Conservation (phyloP, 2,888 invertebrate species). For the Elegia similella region DNA sequence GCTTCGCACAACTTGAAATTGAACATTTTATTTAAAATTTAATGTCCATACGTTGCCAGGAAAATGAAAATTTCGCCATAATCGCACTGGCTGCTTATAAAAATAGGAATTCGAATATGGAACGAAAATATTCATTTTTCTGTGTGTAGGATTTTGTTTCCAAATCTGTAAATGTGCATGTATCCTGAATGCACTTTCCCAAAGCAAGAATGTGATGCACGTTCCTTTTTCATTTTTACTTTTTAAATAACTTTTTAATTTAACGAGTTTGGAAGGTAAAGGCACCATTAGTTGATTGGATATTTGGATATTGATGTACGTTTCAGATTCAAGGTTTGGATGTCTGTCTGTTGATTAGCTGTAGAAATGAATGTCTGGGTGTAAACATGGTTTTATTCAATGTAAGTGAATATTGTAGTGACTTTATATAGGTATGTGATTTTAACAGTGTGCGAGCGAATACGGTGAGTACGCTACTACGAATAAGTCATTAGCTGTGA, state of each 20-base stretch:
- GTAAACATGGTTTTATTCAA: background rate
- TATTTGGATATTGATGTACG: slow-evolving; percentile 52
- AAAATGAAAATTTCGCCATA: slow-evolving; percentile 23
- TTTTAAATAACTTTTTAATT: slow-evolving; percentile 46
- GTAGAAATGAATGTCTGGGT: background rate
- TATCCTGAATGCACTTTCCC: slow-evolving; percentile 75
- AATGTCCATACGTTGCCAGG: slow-evolving; percentile 35
- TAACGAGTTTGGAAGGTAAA: slow-evolving; percentile 59
- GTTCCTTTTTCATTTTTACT: slow-evolving; percentile 53
- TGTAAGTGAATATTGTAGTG: background rate
- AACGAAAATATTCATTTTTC: slow-evolving; percentile 31
- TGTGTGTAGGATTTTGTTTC: slow-evolving; percentile 42
- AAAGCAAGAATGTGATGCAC: slow-evolving; percentile 76
- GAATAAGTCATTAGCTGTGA: no score
- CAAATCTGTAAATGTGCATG: slow-evolving; percentile 71
- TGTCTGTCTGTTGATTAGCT: slow-evolving; percentile 14
- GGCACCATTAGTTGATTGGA: slow-evolving; percentile 71
- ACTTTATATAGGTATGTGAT: background rate
- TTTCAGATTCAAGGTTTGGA: slow-evolving; percentile 31
- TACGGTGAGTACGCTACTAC: background rate
- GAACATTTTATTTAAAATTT: slow-evolving; percentile 37
- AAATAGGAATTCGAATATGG: background rate
- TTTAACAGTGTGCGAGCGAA: background rate
- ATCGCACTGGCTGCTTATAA: background rate
- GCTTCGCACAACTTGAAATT: slow-evolving; percentile 22